Evolutionary conservation across 2,797 vertebrate species (phyloP), one percentile per base, ranked within the genome.

Genomic region (Schizothorax lantsangensis): DNA sequence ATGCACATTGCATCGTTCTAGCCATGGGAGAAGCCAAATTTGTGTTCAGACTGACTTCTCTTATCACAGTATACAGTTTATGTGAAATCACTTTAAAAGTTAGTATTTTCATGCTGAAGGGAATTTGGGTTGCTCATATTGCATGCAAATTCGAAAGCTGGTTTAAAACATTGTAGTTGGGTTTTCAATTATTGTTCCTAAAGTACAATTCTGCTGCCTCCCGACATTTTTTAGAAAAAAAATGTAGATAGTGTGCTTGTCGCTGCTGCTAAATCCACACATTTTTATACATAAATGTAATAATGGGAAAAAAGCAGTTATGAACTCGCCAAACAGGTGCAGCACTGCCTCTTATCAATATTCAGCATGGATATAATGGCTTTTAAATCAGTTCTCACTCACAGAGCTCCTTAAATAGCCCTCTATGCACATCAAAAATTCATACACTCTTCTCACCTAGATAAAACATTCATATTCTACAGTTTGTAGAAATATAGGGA

Each of bases 381-480:
- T 43, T 84, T 73, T 49, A 82, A 87, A 79, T 83, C 80, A 79
- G 73, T 79, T 71, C 57, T 66, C 79, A 45, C 84, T 85, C 74
- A 68, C 72, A 84, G 59, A 64, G n/a, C 12, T 81, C 68, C 43
- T 84, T 45, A 66, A 83, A 84, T 66, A 86, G 69, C 43, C 30
- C 49, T 68, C n/a, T 26, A 38, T 17, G 45, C 64, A 68, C 62
- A 62, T 88, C 2, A 83, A 83, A 54, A 43, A 85, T 73, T 6
- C 30, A 83, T 49, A 38, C 57, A 45, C 43, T 83, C 74, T 73
- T 83, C 23, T 30, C 26, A 8, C 4, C 80, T 71, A 45, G 43
- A 71, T 89, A 83, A 85, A 59, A 84, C n/a, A 85, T 87, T 52
- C n/a, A 88, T 85, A 84, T 84, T 75, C 68, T 79, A 74, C 62